phyloP scores from a whole-genome alignment of 2,888 invertebrate genomes.

The Fabriciana adippe region DNA sequence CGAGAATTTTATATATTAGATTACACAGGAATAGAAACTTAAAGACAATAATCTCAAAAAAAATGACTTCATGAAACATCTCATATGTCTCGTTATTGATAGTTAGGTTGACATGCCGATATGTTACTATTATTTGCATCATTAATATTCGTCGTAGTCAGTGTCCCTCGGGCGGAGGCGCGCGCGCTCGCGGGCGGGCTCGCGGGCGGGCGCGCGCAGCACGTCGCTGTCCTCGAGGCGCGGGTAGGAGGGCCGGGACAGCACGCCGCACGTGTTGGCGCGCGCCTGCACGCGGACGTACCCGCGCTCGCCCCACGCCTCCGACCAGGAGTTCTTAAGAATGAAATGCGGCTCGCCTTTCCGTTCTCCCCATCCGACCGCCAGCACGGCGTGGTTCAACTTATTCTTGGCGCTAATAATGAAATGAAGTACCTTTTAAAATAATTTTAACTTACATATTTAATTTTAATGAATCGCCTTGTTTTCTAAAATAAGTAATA shows the following conservation, averaged over 20 bases:
- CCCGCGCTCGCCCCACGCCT: conserved; percentile 62
- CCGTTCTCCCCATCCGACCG: conserved; percentile 66
- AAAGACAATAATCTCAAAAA: too few species aligned
- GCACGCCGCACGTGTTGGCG: conserved; percentile 67
- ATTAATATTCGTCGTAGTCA: background rate
- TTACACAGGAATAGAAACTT: too few species aligned
- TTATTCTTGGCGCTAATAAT: conserved; percentile 52
- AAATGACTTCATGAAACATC: too few species aligned
- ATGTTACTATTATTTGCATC: background rate
- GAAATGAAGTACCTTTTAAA: background rate
- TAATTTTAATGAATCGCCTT: background rate
- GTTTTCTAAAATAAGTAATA: too few species aligned
- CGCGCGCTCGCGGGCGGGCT: conserved; percentile 3
- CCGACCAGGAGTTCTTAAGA: conserved; percentile 69
- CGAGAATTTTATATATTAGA: too few species aligned
- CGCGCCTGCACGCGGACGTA: conserved; percentile 60
- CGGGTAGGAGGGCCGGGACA: conserved; percentile 60
- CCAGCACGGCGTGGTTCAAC: conserved; percentile 64
- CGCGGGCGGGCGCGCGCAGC: conserved; percentile 22
- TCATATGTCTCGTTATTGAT: too few species aligned
- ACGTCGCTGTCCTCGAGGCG: conserved; percentile 56
- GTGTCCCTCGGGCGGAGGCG: conserved; percentile 1
- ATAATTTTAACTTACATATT: background rate
- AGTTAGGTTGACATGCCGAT: too few species aligned
- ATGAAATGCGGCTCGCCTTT: conserved; percentile 61